Evolutionary conservation across 1,140 invertebrate genomes (phyloP).

Genomic region (Cyclargus thomasi): DNA sequence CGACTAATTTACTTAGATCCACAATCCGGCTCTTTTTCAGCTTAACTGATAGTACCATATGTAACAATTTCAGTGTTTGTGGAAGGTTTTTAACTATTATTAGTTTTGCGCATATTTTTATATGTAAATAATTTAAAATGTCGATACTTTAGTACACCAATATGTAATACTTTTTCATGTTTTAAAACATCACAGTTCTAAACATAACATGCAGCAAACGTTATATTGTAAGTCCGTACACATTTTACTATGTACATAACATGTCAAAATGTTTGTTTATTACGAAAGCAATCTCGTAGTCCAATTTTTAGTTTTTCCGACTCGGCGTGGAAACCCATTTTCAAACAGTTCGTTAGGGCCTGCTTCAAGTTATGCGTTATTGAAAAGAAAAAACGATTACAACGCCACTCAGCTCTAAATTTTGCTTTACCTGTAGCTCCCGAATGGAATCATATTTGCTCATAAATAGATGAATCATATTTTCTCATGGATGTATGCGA

Average conservation of each 20-base stretch:
- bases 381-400: constrained; percentile 7
- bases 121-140: no score
- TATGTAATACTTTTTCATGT: no score
- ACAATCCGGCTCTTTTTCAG: no score
- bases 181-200: constrained; percentile 12
- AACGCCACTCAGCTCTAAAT: constrained; percentile 17
- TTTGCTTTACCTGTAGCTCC: constrained; percentile 3
- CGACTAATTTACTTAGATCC: no score
- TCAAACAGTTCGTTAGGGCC: not conserved
- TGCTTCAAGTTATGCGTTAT: constrained; percentile 10
- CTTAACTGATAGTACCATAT: no score
- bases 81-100: no score
- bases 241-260: not conserved
- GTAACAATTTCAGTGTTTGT: no score
- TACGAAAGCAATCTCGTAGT: constrained; percentile 5
- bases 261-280: not conserved
- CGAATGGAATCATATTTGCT: not conserved
- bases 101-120: no score
- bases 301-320: constrained; percentile 1
- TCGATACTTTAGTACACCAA: no score
- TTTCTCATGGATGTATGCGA: not conserved
- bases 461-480: not conserved
- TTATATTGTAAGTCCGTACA: no score
- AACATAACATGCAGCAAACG: not conserved
- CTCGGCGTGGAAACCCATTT: not conserved